phyloP scores from a whole-genome alignment of 2,113 vertebrate species.

The Chitala chitala region DNA sequence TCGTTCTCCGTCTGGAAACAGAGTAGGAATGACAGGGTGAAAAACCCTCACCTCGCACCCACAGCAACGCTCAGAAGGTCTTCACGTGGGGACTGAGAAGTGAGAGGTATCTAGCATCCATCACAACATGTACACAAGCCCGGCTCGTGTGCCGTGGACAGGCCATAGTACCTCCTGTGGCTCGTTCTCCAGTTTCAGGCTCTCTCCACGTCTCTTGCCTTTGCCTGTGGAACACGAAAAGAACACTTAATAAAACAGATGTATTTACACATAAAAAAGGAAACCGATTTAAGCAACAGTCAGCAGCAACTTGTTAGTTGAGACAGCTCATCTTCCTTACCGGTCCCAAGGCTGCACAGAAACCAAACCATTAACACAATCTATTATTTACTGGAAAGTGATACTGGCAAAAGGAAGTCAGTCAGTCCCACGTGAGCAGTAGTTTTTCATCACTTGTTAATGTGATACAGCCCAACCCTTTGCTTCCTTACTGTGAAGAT shows the following conservation, averaged over 20 bases:
- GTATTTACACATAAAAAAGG: background rate
- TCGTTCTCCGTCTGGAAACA: constrained; percentile 74
- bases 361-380: background rate
- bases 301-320: background rate
- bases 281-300: background rate
- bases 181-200: constrained; percentile 92
- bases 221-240: constrained; percentile 71
- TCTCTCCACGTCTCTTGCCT: constrained; percentile 85
- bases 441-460: too few relatives aligned
- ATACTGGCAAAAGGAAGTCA: too few relatives aligned
- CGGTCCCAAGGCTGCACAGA: background rate
- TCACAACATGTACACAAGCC: background rate
- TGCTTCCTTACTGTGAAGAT: too few relatives aligned
- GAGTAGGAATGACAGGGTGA: background rate
- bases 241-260: constrained; percentile 21
- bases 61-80: background rate
- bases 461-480: too few relatives aligned
- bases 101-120: background rate
- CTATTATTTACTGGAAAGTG: background rate
- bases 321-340: background rate
- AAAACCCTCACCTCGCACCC: background rate
- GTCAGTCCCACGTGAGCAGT: too few relatives aligned
- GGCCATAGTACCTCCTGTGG: constrained; percentile 81
- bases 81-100: background rate
- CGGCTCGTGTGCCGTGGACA: too few relatives aligned